Base-by-base conservation (phyloP, 2,888 invertebrate genomes). In the Gymnoscelis rufifasciata region DNA sequence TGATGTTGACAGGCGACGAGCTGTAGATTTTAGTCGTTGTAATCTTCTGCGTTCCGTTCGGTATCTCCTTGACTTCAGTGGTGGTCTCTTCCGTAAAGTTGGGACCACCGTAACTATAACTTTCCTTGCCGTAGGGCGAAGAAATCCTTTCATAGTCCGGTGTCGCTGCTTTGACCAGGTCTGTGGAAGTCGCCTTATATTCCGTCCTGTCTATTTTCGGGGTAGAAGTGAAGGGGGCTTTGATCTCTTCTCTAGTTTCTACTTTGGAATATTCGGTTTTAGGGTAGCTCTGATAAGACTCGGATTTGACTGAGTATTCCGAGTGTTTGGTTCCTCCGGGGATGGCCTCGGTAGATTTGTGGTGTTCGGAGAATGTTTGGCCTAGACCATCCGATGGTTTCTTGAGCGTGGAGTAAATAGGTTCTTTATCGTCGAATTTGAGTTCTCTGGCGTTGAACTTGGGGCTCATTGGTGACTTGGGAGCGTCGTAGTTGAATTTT, bases 1-100 rank as follows among this genome's bases (percentile, higher is more conserved):
- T 88, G 6, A 89, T 64, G 40, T 89, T 89, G 1, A 90, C 89
- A 0, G 90, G 90, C 0, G 89, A 89, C 0, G 90, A 90, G 44
- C 90, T 88, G 64, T 90, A 90, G 0, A 90, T 83, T 45, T 90
- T 90, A 0, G 90, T 90, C 0, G 89, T 90, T 0, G 90, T 88
- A 0, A 90, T 82, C 48, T 90, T 90, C 37, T 90, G 81, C 0
- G 88, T 89, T 0, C 90, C 90, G 26, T 90, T 90, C 0, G 90
- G 90, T 33, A 89, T 80, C 26, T 84, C 82, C 47, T 90, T 90
- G 0, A 86, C 88, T 43, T 90, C 90, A 0, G 89, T 89, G 0
- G 79, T 88, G 0, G 88, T 88, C 60, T 89, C 89, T 36, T 89
- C 88, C 65, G 75, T 81, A 52, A 68, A 88, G 40, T 88, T 84